Conservation (phyloP, 2,797 vertebrate species). For the Falco biarmicus region DNA sequence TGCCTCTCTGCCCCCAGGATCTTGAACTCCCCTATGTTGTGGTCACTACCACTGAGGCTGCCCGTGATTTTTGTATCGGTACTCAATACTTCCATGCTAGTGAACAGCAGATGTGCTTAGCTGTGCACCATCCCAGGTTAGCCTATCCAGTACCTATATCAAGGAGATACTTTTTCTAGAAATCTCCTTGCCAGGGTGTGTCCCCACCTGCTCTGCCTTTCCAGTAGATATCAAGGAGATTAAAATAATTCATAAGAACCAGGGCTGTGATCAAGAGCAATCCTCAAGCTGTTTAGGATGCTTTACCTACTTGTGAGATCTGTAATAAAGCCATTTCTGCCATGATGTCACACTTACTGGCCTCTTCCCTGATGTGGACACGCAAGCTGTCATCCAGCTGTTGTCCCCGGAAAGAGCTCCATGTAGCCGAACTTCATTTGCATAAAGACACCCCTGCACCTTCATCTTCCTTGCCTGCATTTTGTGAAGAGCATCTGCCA, state of each 20-base stretch:
- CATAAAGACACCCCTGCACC: neutral
- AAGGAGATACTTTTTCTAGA: neutral
- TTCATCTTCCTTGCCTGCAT: neutral
- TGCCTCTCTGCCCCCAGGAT: neutral
- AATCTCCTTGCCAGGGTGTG: neutral
- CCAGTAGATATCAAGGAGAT: neutral
- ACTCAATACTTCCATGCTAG: neutral
- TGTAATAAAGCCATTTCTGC: neutral
- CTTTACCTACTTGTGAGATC: neutral
- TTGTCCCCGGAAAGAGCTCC: neutral
- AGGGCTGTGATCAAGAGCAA: neutral
- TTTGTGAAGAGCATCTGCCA: neutral
- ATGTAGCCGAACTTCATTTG: neutral
- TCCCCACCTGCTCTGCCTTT: neutral
- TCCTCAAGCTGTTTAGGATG: neutral
- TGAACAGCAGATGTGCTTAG: neutral
- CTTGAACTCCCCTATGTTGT: neutral
- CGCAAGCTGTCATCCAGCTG: neutral
- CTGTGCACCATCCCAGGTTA: neutral
- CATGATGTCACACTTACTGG: rapidly evolving
- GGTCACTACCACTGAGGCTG: neutral
- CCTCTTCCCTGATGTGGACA: neutral
- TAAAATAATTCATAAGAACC: neutral
- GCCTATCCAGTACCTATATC: neutral
- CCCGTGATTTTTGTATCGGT: neutral